A percentile compares a stretch with the other conserved stretches of the same genome.
These are phyloP conservation scores for Pyrrhosoma nymphula DNA, from an alignment of 2,888 invertebrate species.

Conservation along the genomic window DNA sequence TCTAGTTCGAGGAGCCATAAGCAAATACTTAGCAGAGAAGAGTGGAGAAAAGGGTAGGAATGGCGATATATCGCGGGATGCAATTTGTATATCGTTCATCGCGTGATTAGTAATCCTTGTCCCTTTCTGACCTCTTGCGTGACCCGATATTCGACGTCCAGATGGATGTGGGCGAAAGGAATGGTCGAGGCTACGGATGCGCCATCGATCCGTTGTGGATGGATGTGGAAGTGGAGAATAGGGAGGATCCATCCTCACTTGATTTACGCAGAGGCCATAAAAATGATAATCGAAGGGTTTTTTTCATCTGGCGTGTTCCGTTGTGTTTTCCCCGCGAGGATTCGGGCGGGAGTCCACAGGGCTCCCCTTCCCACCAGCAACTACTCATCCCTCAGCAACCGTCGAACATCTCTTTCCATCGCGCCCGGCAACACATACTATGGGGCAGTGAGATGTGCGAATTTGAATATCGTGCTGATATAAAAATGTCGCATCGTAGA, in stretches of 20 bases:
- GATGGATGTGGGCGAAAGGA: not conserved
- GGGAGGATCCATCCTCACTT: not conserved
- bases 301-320: not conserved
- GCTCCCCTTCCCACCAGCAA: not conserved
- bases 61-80: no score
- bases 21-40: no score
- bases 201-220: not conserved
- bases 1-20: no score
- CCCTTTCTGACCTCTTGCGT: not conserved
- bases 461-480: not conserved
- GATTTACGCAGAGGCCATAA: slow-evolving; percentile 53
- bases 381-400: not conserved
- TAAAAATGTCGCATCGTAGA: not conserved
- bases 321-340: not conserved
- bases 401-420: not conserved
- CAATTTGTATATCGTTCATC: not conserved
- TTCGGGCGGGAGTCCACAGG: not conserved
- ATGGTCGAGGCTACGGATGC: not conserved
- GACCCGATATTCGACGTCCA: not conserved
- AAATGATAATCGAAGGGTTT: slow-evolving; percentile 50
- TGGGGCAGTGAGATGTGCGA: not conserved
- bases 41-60: no score
- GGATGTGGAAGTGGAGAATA: not conserved
- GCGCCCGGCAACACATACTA: not conserved
- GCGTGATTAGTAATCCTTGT: no score